Base-by-base conservation (phyloP, 2,888 invertebrate species). In the Griposia aprilina region DNA sequence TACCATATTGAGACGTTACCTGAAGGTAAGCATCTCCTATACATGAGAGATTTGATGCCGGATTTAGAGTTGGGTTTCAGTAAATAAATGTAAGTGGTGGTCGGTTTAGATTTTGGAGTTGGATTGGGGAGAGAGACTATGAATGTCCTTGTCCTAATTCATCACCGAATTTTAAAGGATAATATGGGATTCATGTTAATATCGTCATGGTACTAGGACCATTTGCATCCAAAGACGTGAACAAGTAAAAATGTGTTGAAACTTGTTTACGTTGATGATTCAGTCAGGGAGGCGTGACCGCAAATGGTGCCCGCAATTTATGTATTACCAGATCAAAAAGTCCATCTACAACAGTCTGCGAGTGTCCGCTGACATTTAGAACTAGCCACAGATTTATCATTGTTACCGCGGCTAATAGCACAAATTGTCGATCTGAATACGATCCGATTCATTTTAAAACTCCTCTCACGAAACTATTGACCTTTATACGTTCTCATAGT, bases 401-500 rank as follows among this genome's bases (percentile, higher is more conserved):
- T 81, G 74, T 77, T 77, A 81, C 70, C 85, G 86, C 81, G 81
- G 78, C 88, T 91, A 92, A 92, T 90, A 90, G 88, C 88, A 90
- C 88, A 91, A 93, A 93, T 92, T 89, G 88, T 90, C 89, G 89
- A 92, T 89, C 87, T 76, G 81, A 80, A 86, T 89, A 87, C 88
- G 87, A 91, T 92, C 89, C 84, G 90, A 90, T 92, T 92, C 87
- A 91, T 87, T 89, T 87, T 88, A 88, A 88, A 88, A 88, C 91
- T 90, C 84, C 86, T 89, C 93, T 91, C 93, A 93, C 93, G 91
- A 91, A 86, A 77, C 89, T 84, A 71, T 82, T 90, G 90, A 92
- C 91, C 92, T 92, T 92, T 91, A 76, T 68, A 66, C 75, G 87
- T 91, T 92, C 92, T 87, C 92, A 92, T 91, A 91, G 90, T 91